Percentiles rank a stretch among this genome's conserved stretches.
These are phyloP conservation scores for Anorthoa munda DNA, from an alignment of 2,888 invertebrate genomes.

Conservation along the genomic window DNA sequence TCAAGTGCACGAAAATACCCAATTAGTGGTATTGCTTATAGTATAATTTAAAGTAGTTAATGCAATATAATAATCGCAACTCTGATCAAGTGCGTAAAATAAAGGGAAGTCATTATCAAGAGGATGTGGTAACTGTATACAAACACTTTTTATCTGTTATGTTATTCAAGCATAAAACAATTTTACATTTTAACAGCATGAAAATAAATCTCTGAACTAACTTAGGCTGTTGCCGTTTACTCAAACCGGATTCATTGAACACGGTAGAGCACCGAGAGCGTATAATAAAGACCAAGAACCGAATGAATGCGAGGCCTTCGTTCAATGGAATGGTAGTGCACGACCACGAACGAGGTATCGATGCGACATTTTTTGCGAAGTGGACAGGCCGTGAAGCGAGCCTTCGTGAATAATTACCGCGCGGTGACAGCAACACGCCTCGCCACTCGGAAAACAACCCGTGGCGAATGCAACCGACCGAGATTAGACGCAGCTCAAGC, in stretches of 20 bases:
- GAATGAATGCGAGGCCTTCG: constrained; percentile 39
- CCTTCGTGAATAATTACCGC: constrained; percentile 88
- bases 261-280: constrained; percentile 29
- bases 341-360: constrained; percentile 60
- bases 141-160: not conserved
- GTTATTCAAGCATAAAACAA: not conserved
- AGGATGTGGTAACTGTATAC: not conserved
- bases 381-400: constrained; percentile 76
- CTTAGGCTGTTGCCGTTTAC: constrained; percentile 36
- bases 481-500: constrained; percentile 85
- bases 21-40: constrained; percentile 71
- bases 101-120: constrained; percentile 6
- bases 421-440: constrained; percentile 88
- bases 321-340: constrained; percentile 63
- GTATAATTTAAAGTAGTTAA: constrained; percentile 62
- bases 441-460: constrained; percentile 85
- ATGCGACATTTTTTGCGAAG: constrained; percentile 77
- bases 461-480: constrained; percentile 83
- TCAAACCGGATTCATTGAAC: constrained; percentile 51
- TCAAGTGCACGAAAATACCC: constrained; percentile 71
- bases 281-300: constrained; percentile 47
- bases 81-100: not conserved
- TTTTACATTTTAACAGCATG: not conserved
- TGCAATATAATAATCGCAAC: constrained; percentile 65
- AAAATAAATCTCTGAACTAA: not conserved